Conservation (phyloP, 1,140 invertebrate genomes). For the Ceratina calcarata region DNA sequence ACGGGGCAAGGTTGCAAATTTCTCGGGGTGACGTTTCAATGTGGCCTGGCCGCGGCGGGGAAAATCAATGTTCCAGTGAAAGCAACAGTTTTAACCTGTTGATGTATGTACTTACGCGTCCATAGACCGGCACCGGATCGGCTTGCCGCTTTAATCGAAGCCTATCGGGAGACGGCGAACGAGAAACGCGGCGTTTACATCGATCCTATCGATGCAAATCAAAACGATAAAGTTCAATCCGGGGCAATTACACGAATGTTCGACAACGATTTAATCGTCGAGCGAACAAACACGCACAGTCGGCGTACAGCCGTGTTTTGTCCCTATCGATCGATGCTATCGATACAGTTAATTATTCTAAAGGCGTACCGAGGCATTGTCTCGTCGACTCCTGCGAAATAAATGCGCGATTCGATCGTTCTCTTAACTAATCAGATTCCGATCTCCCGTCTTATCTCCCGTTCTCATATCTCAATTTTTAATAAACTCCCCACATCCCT, state of each 20-base stretch:
- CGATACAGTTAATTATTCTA: neutral
- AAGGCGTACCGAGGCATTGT: neutral
- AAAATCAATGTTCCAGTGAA: slow-evolving; percentile 48
- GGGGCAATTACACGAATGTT: slow-evolving; percentile 36
- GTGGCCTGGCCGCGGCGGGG: neutral
- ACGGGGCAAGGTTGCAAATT: slow-evolving; percentile 42
- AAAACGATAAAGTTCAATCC: slow-evolving; percentile 27
- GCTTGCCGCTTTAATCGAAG: slow-evolving; percentile 29
- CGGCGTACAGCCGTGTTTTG: neutral
- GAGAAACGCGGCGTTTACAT: slow-evolving; percentile 30
- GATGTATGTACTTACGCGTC: slow-evolving; percentile 20
- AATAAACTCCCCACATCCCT: too few species aligned
- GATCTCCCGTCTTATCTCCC: too few species aligned
- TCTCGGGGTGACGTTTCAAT: slow-evolving; percentile 38
- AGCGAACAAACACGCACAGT: neutral
- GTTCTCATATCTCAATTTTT: too few species aligned
- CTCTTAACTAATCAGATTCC: neutral
- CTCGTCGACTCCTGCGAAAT: neutral
- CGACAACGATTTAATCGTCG: slow-evolving; percentile 37
- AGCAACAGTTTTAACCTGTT: slow-evolving; percentile 34
- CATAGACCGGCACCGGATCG: neutral
- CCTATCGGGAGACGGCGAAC: neutral
- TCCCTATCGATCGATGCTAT: neutral
- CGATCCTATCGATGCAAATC: slow-evolving; percentile 43
- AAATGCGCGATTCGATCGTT: neutral